These are phyloP conservation scores for Lepus europaeus DNA, from an alignment of 2,113 vertebrate species.

Conservation along the genomic window DNA sequence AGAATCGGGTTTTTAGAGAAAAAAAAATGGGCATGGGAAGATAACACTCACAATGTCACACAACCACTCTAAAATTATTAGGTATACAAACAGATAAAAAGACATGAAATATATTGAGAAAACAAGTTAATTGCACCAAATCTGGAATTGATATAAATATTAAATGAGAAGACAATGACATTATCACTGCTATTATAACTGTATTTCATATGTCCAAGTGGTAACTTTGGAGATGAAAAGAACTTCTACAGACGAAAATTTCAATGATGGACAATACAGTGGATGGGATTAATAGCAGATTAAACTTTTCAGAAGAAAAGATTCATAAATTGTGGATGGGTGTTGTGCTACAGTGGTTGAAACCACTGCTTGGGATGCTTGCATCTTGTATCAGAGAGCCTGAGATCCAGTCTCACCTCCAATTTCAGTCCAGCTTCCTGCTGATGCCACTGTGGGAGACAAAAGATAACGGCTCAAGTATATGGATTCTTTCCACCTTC, in stretches of 20 bases:
- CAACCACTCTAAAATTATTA: not conserved
- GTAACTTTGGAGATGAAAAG: not conserved
- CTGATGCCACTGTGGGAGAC: too few relatives aligned
- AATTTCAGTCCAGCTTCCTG: too few relatives aligned
- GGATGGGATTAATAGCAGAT: not conserved
- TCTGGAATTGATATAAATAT: not conserved
- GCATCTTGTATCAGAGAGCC: too few relatives aligned
- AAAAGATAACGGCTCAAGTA: too few relatives aligned
- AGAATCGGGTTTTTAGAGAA: not conserved
- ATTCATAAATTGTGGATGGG: too few relatives aligned
- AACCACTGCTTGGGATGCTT: too few relatives aligned
- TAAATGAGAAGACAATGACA: not conserved
- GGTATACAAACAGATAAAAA: not conserved
- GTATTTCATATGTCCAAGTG: not conserved
- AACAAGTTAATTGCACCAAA: not conserved
- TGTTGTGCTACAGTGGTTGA: too few relatives aligned
- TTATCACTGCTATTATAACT: not conserved
- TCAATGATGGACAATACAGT: not conserved
- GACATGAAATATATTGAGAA: not conserved
- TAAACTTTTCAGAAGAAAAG: not conserved
- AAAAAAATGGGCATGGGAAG: not conserved
- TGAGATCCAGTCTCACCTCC: too few relatives aligned
- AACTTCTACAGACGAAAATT: not conserved
- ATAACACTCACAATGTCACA: not conserved
- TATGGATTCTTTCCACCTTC: too few relatives aligned